These are phyloP conservation scores for Pycnomerus fuliginosus DNA, from an alignment of 2,888 invertebrate species.

Conservation along the genomic window DNA sequence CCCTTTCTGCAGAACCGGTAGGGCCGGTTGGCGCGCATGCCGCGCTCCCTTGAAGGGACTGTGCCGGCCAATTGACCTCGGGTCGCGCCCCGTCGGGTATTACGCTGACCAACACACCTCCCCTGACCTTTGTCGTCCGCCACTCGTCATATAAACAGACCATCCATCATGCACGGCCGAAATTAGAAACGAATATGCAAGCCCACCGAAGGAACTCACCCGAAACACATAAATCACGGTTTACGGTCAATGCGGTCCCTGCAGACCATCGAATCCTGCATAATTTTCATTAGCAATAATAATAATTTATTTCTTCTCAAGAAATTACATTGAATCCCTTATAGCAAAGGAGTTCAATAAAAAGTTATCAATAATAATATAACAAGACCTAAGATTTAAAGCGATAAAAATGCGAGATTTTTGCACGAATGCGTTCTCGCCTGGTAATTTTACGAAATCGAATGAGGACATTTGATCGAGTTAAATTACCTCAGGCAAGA, in stretches of 20 bases:
- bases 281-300: no score
- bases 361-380: no score
- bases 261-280: no score
- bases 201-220: slow-evolving; percentile 22
- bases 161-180: slow-evolving; percentile 50
- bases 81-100: slow-evolving; percentile 50
- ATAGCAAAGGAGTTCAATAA: no score
- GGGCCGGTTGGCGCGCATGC: slow-evolving; percentile 28
- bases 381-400: no score
- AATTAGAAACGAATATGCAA: slow-evolving; percentile 48
- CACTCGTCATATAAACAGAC: slow-evolving; percentile 54
- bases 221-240: slow-evolving; percentile 29
- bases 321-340: no score
- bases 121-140: slow-evolving; percentile 53
- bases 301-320: no score
- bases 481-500: no score
- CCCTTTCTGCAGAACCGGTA: slow-evolving; percentile 34
- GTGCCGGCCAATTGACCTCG: slow-evolving; percentile 53
- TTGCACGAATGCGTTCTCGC: no score
- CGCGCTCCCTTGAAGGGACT: slow-evolving; percentile 24
- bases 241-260: not conserved
- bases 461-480: no score
- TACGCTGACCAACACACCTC: slow-evolving; percentile 53
- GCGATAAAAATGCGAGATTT: no score
- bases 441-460: no score